phyloP scores from a whole-genome alignment of 2,888 invertebrate species.

The Erannis defoliaria region DNA sequence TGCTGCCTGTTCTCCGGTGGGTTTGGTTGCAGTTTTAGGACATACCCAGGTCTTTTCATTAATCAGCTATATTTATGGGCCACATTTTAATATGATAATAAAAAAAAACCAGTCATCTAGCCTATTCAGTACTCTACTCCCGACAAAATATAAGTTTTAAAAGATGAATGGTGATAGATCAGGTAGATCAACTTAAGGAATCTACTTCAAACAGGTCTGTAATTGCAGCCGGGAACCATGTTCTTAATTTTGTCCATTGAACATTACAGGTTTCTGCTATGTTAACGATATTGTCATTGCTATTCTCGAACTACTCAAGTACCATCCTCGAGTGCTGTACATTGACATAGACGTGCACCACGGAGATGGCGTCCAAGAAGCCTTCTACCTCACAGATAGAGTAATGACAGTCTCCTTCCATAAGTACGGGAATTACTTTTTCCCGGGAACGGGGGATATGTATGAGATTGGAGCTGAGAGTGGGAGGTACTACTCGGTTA shows the following conservation, averaged over 20 bases:
- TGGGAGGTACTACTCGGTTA: conserved; percentile 98
- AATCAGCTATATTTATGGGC: no score
- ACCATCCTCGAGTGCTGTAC: conserved; percentile 97
- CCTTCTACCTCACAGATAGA: conserved; percentile 98
- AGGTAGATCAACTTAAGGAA: no score
- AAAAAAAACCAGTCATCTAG: no score
- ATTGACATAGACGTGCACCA: conserved; percentile 99
- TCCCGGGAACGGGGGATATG: conserved; percentile 99
- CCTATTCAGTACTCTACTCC: no score
- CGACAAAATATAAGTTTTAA: no score
- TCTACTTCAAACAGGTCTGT: no score
- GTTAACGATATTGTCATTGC: conserved; percentile 99
- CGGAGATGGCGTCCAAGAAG: conserved; percentile 98
- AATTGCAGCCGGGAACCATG: no score
- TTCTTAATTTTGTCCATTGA: not conserved
- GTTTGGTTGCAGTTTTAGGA: no score
- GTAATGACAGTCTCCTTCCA: conserved; percentile 99
- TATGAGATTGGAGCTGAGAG: conserved; percentile 98
- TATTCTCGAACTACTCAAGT: conserved; percentile 97
- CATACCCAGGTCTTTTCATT: no score
- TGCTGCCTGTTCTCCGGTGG: no score
- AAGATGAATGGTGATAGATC: no score
- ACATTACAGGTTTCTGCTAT: conserved; percentile 96
- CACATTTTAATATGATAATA: no score
- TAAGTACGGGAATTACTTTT: conserved; percentile 99